phyloP scores from a whole-genome alignment of 2,797 vertebrate genomes.

The Neomorphus geoffroyi region DNA sequence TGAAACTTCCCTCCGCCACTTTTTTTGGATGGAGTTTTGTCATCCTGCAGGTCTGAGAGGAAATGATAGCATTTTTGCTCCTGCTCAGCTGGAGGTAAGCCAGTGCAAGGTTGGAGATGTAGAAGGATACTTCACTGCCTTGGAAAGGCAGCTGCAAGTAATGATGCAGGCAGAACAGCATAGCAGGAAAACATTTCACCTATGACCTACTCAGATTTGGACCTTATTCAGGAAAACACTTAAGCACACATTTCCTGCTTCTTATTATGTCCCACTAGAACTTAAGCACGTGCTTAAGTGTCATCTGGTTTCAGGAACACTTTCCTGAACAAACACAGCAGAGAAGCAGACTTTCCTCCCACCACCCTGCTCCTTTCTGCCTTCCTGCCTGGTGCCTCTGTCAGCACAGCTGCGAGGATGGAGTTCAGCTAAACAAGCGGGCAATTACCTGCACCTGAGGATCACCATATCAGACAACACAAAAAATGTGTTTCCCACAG shows the following conservation, averaged over 20 bases:
- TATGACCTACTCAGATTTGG: not conserved
- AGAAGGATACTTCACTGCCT: not conserved
- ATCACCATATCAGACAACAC: not conserved
- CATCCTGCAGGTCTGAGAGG: not conserved
- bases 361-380: not conserved
- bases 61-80: not conserved
- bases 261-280: not conserved
- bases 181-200: not conserved
- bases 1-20: not conserved
- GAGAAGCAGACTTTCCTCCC: not conserved
- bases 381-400: not conserved
- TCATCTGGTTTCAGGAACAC: not conserved
- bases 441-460: slow-evolving; percentile 25
- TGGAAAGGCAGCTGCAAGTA: not conserved
- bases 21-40: not conserved
- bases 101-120: not conserved
- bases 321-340: not conserved
- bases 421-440: not conserved
- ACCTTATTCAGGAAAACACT: not conserved
- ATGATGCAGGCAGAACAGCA: not conserved
- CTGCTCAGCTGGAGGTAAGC: not conserved
- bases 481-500: slow-evolving; percentile 7
- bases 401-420: slow-evolving; percentile 17
- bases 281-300: not conserved
- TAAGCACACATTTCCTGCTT: not conserved